These are phyloP conservation scores for Mus musculus DNA, from an alignment of 2,113 vertebrate species.

Conservation along the genomic window DNA sequence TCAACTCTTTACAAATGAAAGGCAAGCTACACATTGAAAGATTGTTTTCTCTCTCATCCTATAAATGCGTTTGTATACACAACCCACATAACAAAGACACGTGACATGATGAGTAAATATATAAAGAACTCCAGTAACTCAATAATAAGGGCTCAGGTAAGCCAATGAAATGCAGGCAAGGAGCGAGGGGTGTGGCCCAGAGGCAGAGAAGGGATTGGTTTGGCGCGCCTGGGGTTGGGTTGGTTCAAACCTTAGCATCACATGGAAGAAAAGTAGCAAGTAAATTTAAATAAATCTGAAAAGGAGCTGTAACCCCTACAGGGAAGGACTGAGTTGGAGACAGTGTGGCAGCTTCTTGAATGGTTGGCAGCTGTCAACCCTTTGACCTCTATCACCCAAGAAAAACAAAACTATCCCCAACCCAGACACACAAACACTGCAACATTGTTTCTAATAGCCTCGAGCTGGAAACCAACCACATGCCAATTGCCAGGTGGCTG, in stretches of 20 bases:
- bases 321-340: accelerated
- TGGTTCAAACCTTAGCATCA: background rate
- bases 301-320: background rate
- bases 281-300: background rate
- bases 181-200: too few relatives aligned
- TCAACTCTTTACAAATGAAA: background rate
- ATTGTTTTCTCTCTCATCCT: background rate
- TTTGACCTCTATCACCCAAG: background rate
- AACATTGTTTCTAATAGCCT: background rate
- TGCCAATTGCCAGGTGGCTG: background rate
- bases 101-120: background rate
- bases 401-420: background rate
- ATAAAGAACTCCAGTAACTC: background rate
- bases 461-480: background rate
- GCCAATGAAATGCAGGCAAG: background rate
- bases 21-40: background rate
- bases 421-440: background rate
- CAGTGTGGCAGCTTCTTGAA: accelerated
- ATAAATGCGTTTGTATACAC: too few relatives aligned
- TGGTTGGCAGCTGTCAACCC: background rate
- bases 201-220: background rate
- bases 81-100: background rate
- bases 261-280: background rate
- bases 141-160: background rate
- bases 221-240: accelerated